A percentile compares a stretch with the other conserved stretches of the same genome.
These are phyloP conservation scores for Sylvietta virens DNA, from an alignment of 2,113 vertebrate species.

Conservation along the genomic window DNA sequence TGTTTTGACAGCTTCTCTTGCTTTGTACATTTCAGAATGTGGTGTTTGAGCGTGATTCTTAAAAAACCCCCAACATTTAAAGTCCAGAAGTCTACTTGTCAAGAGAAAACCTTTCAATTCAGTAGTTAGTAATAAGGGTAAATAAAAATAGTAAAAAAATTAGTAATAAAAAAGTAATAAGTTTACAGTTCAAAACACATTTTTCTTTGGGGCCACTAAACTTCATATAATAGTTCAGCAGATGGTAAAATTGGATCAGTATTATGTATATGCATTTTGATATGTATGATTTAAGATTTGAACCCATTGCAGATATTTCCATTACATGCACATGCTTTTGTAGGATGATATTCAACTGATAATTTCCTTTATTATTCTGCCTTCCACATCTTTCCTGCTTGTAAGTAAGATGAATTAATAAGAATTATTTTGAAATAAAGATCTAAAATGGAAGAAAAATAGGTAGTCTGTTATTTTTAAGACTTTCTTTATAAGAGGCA, in stretches of 20 bases:
- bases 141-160: no score
- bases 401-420: background rate
- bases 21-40: background rate
- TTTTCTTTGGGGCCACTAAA: background rate
- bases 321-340: background rate
- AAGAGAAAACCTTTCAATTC: background rate
- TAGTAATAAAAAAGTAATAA: no score
- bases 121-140: background rate
- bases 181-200: background rate
- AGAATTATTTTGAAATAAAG: background rate
- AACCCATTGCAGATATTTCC: background rate
- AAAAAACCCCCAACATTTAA: background rate
- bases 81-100: background rate
- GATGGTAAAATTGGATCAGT: background rate
- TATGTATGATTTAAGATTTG: background rate
- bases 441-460: background rate
- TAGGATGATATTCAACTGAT: background rate
- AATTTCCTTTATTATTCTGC: background rate
- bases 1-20: background rate
- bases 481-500: background rate
- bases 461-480: background rate
- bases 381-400: background rate
- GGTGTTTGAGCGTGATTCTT: background rate
- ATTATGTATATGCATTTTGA: background rate
- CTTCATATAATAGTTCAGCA: background rate